Evolutionary conservation across 2,888 invertebrate genomes (phyloP).

Genomic region (Syrista parreyssii): DNA sequence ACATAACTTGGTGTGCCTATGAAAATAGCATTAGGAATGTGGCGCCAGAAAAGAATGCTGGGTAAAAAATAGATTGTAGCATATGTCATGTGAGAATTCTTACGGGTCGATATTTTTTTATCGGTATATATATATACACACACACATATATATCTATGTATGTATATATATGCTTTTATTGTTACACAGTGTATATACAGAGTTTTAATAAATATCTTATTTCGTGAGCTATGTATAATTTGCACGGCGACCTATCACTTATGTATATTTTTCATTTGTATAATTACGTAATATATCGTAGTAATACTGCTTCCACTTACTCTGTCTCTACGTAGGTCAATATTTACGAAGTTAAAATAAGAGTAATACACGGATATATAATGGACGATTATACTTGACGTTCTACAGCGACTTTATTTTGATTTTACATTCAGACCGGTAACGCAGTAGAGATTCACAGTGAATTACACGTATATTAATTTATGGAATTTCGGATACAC

Average conservation of each 20-base stretch:
- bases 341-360: conserved; percentile 4
- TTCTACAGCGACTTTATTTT: neutral
- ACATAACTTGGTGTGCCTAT: neutral
- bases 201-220: conserved; percentile 8
- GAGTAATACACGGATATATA: conserved; percentile 8
- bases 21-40: neutral
- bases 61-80: neutral
- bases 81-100: neutral
- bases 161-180: conserved; percentile 11
- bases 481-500: no score
- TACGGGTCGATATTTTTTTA: neutral
- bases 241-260: neutral
- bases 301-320: neutral
- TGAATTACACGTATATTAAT: no score
- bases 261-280: neutral
- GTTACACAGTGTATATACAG: neutral
- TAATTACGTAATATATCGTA: neutral
- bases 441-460: no score
- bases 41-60: neutral
- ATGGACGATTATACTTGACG: neutral
- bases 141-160: conserved; percentile 17
- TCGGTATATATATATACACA: conserved; percentile 8
- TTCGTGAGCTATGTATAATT: neutral
- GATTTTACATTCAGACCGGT: neutral
- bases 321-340: neutral